Evolutionary conservation across 2,888 invertebrate genomes (phyloP).

Genomic region (Crioceris asparagi): DNA sequence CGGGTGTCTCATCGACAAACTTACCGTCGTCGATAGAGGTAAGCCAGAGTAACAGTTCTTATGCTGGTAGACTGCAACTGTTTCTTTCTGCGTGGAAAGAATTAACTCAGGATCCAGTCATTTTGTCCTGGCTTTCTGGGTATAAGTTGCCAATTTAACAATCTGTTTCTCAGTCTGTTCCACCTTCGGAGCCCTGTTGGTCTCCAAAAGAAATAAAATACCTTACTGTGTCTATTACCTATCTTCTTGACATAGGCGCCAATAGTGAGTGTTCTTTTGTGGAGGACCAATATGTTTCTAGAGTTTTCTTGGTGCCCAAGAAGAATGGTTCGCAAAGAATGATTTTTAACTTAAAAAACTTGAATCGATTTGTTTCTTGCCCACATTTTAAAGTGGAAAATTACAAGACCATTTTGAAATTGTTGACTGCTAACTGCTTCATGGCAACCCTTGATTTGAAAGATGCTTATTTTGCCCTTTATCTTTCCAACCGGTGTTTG

Average conservation of each 20-base stretch:
- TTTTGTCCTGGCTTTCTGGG: constrained; percentile 6
- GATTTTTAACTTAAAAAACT: constrained; percentile 16
- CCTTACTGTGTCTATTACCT: background rate
- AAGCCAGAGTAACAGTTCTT: too few species aligned
- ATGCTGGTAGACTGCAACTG: background rate
- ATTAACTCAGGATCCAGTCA: background rate
- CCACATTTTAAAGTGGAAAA: constrained; percentile 18
- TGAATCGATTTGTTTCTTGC: constrained; percentile 9
- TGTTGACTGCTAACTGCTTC: constrained; percentile 5
- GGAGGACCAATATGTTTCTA: constrained; percentile 7
- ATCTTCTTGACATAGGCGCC: background rate
- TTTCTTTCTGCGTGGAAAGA: constrained; percentile 1
- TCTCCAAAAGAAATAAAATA: too few species aligned
- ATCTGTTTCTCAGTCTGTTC: too few species aligned
- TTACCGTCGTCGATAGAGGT: background rate
- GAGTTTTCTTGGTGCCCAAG: constrained; percentile 8
- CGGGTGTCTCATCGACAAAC: background rate
- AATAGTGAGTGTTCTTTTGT: background rate
- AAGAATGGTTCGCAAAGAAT: constrained; percentile 8
- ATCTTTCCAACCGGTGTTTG: constrained; percentile 17
- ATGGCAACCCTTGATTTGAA: constrained; percentile 9
- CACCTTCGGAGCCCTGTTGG: too few species aligned
- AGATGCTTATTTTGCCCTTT: constrained; percentile 8
- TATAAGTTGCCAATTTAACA: constrained; percentile 2
- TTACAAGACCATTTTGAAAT: constrained; percentile 9